These are phyloP conservation scores for Gnathonemus echidnorhynchus DNA, from an alignment of 2,113 vertebrate species.

Conservation along the genomic window DNA sequence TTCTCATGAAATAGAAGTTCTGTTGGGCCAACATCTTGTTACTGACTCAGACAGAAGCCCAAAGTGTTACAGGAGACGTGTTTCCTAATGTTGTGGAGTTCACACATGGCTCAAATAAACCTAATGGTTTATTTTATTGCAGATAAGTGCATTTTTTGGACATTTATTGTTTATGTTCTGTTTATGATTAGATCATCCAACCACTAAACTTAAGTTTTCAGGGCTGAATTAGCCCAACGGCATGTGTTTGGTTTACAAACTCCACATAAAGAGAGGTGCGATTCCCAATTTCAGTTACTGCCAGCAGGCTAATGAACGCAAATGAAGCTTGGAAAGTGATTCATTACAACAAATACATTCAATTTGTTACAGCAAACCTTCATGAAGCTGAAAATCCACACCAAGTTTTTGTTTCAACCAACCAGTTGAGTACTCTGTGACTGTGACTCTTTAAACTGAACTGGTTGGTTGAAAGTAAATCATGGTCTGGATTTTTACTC, in stretches of 20 bases:
- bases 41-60: neutral
- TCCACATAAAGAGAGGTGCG: neutral
- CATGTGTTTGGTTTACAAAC: neutral
- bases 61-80: neutral
- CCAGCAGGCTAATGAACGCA: neutral
- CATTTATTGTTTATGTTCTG: neutral
- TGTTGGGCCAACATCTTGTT: neutral
- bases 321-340: neutral
- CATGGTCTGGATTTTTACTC: neutral
- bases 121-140: neutral
- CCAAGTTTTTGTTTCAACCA: neutral
- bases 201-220: neutral
- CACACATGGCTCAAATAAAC: neutral
- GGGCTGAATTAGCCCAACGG: neutral
- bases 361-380: neutral
- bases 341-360: neutral
- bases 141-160: neutral
- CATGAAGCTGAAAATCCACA: neutral
- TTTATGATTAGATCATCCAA: neutral
- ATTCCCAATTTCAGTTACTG: neutral
- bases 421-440: neutral
- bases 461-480: neutral
- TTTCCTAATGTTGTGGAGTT: neutral
- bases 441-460: neutral
- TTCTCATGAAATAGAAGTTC: neutral